Conservation (phyloP, 2,113 vertebrate genomes). For the Colistium nudipinnis region DNA sequence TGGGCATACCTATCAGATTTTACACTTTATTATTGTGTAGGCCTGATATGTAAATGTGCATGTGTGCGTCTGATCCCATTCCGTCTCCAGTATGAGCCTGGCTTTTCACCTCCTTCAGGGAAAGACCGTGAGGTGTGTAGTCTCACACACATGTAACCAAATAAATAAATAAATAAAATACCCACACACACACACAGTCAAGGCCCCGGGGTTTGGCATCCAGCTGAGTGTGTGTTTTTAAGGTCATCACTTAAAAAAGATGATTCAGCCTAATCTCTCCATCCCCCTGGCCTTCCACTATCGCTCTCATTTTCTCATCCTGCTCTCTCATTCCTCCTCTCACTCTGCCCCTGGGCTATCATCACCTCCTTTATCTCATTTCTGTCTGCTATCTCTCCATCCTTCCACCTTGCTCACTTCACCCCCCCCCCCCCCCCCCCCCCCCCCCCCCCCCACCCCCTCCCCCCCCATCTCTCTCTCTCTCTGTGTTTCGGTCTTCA, state of each 20-base stretch:
- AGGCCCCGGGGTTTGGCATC: slow-evolving; percentile 51
- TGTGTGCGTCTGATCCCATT: background rate
- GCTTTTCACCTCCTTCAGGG: slow-evolving; percentile 14
- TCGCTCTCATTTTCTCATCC: slow-evolving; percentile 61
- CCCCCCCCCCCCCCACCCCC: slow-evolving; percentile 3
- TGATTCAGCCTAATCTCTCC: slow-evolving; percentile 75
- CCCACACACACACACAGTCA: slow-evolving; percentile 28
- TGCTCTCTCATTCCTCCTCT: slow-evolving; percentile 38
- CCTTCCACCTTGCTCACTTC: slow-evolving; percentile 18
- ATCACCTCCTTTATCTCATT: slow-evolving; percentile 64
- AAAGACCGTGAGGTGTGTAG: slow-evolving; percentile 22
- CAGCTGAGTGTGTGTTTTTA: slow-evolving; percentile 74
- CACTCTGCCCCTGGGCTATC: slow-evolving; percentile 51
- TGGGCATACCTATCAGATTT: background rate
- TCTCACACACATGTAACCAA: slow-evolving; percentile 23
- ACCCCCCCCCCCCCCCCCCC: slow-evolving; percentile 18
- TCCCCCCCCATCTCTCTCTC: slow-evolving; percentile 30
- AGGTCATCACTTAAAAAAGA: slow-evolving; percentile 80
- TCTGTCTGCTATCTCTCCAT: slow-evolving; percentile 49
- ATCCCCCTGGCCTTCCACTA: slow-evolving; percentile 59
- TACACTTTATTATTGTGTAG: background rate
- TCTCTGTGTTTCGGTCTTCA: slow-evolving; percentile 36
- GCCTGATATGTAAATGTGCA: background rate
- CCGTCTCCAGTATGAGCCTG: background rate
- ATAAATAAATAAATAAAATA: slow-evolving; percentile 42